Base-by-base conservation (phyloP, 2,113 vertebrate species). In the Pelecanoides urinatrix region DNA sequence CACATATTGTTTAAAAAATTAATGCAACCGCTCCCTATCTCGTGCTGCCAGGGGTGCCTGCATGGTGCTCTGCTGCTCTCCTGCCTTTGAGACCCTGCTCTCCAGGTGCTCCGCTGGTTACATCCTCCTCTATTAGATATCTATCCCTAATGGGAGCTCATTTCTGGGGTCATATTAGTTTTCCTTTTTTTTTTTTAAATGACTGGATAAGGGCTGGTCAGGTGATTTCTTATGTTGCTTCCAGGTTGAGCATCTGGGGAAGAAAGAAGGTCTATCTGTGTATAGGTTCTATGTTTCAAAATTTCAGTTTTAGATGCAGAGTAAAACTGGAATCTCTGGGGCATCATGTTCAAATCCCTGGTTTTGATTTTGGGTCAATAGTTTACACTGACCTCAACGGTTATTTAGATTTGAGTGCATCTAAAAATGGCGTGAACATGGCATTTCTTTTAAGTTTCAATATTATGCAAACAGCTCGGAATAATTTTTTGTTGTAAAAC, bases 1-100 rank as follows among this genome's bases (percentile, higher is more conserved):
- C 70, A 56, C 38, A 17, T 38, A 17, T 34, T 56, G 58, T 82
- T 82, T 72, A 76, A 88, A 58, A 72, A 85, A 65, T 55, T 70
- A 6, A 11, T 49, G 52, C 34, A 63, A 42, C 62, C 86, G 71
- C 67, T 92, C 83, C 72, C 36, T 34, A 19, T 30, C 49, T 88
- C 0, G 0, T 0, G 1, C 29, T 86, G 71, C 62, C 62, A 49
- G n/a, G 27, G 32, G 44, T 85, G n/a, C 52, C 70, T 70, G 27
- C 38, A 34, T 0, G 0, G 19, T 62, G 40, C 23, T 88, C 38
- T 47, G 42, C 38, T 74, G 53, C 52, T 89, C 70, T 71, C 17
- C 66, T n/a, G 26, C 61, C 25, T 22, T 66, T 6, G 40, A 59
- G 45, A 36, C 12, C 40, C 53, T 17, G 36, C 36, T 59, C 23